Percentiles rank a stretch among this genome's conserved stretches.
Evolutionary conservation across 2,888 invertebrate genomes (phyloP).

Genomic region (Eupithecia insigniata): DNA sequence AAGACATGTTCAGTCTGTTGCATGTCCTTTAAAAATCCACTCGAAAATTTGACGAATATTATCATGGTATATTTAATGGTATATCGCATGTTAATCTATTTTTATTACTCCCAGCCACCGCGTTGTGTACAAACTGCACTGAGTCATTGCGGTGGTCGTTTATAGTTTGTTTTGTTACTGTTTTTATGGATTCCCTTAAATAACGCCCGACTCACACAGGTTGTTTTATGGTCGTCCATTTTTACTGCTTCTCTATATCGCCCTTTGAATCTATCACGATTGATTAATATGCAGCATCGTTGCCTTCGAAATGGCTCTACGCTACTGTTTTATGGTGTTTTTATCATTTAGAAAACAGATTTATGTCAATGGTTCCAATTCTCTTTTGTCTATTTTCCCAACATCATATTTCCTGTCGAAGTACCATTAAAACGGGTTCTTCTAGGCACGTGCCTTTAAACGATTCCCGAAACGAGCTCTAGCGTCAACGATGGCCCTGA

Average conservation of each 20-base stretch:
- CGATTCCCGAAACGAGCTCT: slow-evolving; percentile 66
- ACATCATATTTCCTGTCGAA: slow-evolving; percentile 52
- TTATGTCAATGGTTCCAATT: slow-evolving; percentile 42
- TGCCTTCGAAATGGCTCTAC: slow-evolving; percentile 39
- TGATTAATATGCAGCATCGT: slow-evolving; percentile 55
- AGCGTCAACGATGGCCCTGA: slow-evolving; percentile 63
- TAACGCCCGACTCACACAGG: slow-evolving; percentile 67
- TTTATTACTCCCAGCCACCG: slow-evolving; percentile 59
- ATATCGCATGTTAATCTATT: not conserved
- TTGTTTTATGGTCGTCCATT: slow-evolving; percentile 64
- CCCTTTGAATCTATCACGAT: slow-evolving; percentile 56
- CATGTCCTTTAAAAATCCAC: not conserved
- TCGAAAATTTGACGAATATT: not conserved
- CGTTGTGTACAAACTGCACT: slow-evolving; percentile 62
- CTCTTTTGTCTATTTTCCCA: slow-evolving; percentile 48
- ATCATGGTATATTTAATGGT: not conserved
- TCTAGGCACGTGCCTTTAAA: slow-evolving; percentile 57
- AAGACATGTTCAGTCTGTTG: not conserved
- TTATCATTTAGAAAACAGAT: slow-evolving; percentile 44
- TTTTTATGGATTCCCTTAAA: slow-evolving; percentile 75
- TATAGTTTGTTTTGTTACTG: slow-evolving; percentile 69
- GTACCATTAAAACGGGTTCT: slow-evolving; percentile 46
- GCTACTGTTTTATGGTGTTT: slow-evolving; percentile 45
- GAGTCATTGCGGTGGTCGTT: slow-evolving; percentile 77
- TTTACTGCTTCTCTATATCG: slow-evolving; percentile 60